Base-by-base conservation (phyloP, 2,113 vertebrate genomes). In the Spea bombifrons region DNA sequence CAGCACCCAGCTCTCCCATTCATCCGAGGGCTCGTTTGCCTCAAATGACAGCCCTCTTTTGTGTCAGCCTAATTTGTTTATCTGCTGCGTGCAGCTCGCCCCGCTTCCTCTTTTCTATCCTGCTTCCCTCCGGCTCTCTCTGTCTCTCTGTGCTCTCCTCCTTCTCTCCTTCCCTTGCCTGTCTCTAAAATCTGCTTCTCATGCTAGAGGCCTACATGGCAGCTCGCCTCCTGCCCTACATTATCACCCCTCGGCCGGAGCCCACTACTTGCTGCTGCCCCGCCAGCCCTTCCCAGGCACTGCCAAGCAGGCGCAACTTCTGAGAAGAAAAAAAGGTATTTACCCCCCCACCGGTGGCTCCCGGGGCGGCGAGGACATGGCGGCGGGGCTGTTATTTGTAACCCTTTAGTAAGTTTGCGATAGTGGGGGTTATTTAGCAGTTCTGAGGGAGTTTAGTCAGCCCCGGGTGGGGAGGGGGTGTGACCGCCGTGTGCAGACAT, bases 11-110 rank as follows among this genome's bases (percentile, higher is more conserved):
- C 57, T 55, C 84, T 30, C 83, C 3, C 75, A 68, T 86, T 86
- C 83, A 55, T 81, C 78, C 69, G 53, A 53, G 30, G 30, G 48
- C 79, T 13, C 82, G 86, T 85, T 84, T 84, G 78, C 79, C 7
- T 84, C 64, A 81, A 84, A 70, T 81, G 30, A 57, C 76, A 74
- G 43, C n/a, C 77, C 83, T 83, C 72, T 83, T 80, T 76, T 81
- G 30, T 76, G n/a, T 76, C 66, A 59, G 57, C 43, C 74, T 82
- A 77, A 71, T 84, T 83, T 83, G 7, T 79, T 82, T 75, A 65
- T 82, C 61, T 66, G 78, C 81, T 80, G 66, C 72, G 81, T 47
- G 73, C 68, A 66, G 64, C 78, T 85, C 84, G 72, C 74, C 71
- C 13, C 57, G 63, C 67, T 81, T 78, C 48, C 53, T 81, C 4